These are phyloP conservation scores for Andrena chrysosceles DNA, from an alignment of 2,888 invertebrate species.

Conservation along the genomic window DNA sequence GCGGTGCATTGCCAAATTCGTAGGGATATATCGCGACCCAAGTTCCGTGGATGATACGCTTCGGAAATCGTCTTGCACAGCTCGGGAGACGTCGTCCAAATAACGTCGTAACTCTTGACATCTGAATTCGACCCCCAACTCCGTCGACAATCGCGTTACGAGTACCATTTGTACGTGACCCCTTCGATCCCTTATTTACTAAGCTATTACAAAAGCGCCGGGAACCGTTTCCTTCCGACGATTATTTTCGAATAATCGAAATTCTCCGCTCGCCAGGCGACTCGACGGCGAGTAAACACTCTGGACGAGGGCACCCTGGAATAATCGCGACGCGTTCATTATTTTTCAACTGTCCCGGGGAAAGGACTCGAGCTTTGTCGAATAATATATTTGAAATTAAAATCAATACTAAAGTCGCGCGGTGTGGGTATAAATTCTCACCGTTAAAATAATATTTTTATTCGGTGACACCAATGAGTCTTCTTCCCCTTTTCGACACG, in stretches of 20 bases:
- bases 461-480: no score
- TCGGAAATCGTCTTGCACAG: constrained; percentile 37
- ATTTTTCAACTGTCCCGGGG: constrained; percentile 5
- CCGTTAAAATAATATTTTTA: no score
- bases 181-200: constrained; percentile 11
- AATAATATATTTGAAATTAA: no score
- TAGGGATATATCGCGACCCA: constrained; percentile 25
- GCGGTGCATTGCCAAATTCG: constrained; percentile 55
- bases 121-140: background rate
- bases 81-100: constrained; percentile 41
- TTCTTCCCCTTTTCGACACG: no score
- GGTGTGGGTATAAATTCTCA: no score
- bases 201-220: constrained; percentile 9
- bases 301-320: constrained; percentile 1
- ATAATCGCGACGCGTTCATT: constrained; percentile 14
- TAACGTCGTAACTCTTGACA: constrained; percentile 45
- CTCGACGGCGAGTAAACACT: constrained; percentile 18
- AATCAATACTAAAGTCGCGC: no score
- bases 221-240: background rate
- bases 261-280: background rate
- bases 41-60: constrained; percentile 41
- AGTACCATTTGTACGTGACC: constrained; percentile 28
- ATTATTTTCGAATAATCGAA: background rate
- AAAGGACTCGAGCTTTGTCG: no score
- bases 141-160: background rate